Evolutionary conservation across 37 sponge, comb jelly and placozoan genomes (phyloP), one percentile per base, ranked within the genome.

Genomic region (Halichondria panicea): DNA sequence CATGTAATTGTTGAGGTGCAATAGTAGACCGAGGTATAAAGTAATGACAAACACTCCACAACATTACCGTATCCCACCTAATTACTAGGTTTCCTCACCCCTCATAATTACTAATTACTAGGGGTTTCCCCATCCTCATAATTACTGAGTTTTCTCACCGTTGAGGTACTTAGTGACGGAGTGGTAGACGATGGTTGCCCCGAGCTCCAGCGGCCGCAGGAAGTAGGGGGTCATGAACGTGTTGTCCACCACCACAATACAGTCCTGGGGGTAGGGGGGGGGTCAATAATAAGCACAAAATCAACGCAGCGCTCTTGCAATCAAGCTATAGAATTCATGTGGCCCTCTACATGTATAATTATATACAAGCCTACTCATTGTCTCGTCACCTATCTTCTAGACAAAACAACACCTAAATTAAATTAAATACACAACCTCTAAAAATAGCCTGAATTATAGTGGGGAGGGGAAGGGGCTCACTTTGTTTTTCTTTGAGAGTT

Each of bases 101-200:
- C n/a, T n/a, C n/a, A n/a, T n/a, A n/a, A n/a, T n/a, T n/a, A n/a
- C n/a, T n/a, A n/a, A n/a, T n/a, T n/a, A n/a, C n/a, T n/a, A n/a
- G n/a, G n/a, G n/a, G n/a, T n/a, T n/a, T n/a, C n/a, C n/a, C n/a
- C n/a, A n/a, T n/a, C n/a, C n/a, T n/a, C n/a, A n/a, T n/a, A n/a
- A n/a, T n/a, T n/a, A n/a, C n/a, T n/a, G n/a, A n/a, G 6, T 25
- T 19, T 3, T 34, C 76, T 66, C 18, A 94, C 95, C 99, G 66
- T 95, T 98, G 37, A 93, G 80, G 79, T 95, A 98, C 66, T 98
- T 98, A 27, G 99, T 98, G 36, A 92, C 84, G 21, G 99, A 98
- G 78, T 93, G 94, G 58, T 93, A 77, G 52, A 90, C 93, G 8
- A 98, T 64, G 57, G 92, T 87, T n/a, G 99, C 99, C 54, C 99